phyloP scores from a whole-genome alignment of 2,797 vertebrate species.

The Pseudochirops cupreus region DNA sequence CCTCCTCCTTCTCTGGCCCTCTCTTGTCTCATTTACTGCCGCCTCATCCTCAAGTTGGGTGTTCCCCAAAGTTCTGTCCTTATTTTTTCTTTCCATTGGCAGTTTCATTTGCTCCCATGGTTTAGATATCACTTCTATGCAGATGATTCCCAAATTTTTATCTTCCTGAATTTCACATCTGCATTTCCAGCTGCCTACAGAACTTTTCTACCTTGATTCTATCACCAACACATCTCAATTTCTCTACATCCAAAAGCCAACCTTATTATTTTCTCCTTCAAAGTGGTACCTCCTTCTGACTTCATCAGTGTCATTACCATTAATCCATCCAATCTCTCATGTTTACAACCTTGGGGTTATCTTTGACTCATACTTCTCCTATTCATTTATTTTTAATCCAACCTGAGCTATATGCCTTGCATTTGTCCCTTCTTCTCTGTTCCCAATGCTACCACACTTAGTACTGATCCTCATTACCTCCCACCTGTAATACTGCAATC shows the following conservation, averaged over 20 bases:
- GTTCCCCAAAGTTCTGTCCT: not conserved
- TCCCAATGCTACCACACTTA: not conserved
- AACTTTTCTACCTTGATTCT: not conserved
- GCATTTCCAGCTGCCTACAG: not conserved
- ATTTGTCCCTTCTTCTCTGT: not conserved
- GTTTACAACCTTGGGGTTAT: not conserved
- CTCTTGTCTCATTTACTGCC: not conserved
- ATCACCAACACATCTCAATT: not conserved
- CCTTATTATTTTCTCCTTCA: not conserved
- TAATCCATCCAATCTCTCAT: not conserved
- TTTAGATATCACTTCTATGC: not conserved
- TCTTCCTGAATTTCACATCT: not conserved
- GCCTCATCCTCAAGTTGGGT: not conserved
- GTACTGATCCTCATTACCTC: not conserved
- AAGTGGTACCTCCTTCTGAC: not conserved
- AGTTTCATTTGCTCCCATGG: not conserved
- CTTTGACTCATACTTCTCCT: not conserved
- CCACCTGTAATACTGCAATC: not conserved
- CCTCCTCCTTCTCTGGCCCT: not conserved
- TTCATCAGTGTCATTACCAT: not conserved
- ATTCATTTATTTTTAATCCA: conserved; percentile 9
- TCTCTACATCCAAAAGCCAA: not conserved
- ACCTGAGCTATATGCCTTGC: not conserved
- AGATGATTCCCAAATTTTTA: not conserved
- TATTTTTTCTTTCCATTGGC: not conserved